Conservation (phyloP, 2,888 invertebrate species). For the Ornithoptera alexandrae region DNA sequence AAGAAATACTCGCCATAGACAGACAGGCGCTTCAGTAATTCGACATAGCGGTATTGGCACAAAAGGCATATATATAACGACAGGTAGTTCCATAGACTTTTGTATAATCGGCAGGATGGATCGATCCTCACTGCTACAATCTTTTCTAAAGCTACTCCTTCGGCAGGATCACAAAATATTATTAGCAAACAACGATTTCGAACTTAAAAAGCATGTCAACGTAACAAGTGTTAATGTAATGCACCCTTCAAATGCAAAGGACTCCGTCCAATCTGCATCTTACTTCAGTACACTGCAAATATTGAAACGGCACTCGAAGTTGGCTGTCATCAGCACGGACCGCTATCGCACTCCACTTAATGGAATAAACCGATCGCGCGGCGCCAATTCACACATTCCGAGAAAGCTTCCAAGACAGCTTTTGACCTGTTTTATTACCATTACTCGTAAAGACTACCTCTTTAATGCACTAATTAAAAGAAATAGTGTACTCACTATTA, state of each 20-base stretch:
- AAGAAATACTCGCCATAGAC: too few species aligned
- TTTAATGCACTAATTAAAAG: background rate
- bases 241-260: constrained; percentile 59
- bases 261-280: constrained; percentile 55
- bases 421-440: constrained; percentile 1
- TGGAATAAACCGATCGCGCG: constrained; percentile 50
- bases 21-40: too few species aligned
- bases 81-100: too few species aligned
- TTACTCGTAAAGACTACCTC: background rate
- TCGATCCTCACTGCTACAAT: too few species aligned
- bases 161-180: background rate
- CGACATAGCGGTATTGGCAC: too few species aligned
- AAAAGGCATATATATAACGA: too few species aligned
- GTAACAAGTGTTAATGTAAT: constrained; percentile 43
- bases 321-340: constrained; percentile 64
- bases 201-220: constrained; percentile 33
- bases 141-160: background rate
- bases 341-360: constrained; percentile 60
- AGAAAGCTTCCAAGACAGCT: background rate
- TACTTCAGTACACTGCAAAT: constrained; percentile 68
- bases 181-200: background rate
- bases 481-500: background rate
- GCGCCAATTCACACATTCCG: constrained; percentile 24
- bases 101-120: too few species aligned
- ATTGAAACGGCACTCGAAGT: constrained; percentile 66